These are phyloP conservation scores for Strongylocentrotus purpuratus DNA, from an alignment of 35 echinoderm and acorn worm genomes.

Conservation along the genomic window DNA sequence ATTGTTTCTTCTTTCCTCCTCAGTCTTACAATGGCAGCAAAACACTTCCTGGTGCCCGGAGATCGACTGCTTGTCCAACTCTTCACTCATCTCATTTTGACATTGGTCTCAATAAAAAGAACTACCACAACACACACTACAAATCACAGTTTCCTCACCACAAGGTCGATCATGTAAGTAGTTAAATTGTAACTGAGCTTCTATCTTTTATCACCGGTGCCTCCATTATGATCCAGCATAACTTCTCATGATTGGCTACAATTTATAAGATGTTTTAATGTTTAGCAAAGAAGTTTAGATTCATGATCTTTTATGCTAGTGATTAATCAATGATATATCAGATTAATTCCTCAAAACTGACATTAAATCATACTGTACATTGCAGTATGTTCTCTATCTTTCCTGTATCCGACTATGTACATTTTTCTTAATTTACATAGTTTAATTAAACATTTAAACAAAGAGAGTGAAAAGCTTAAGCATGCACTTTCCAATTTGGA, in stretches of 20 bases:
- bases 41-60: constrained; percentile 52
- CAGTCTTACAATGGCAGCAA: constrained; percentile 77
- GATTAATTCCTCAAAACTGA: too few relatives aligned
- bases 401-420: too few relatives aligned
- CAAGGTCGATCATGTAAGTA: constrained; percentile 77
- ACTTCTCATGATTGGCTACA: not conserved
- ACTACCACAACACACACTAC: constrained; percentile 65
- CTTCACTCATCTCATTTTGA: constrained; percentile 95
- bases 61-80: constrained; percentile 70
- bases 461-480: too few relatives aligned
- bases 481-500: too few relatives aligned
- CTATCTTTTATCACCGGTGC: not conserved
- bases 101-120: constrained; percentile 70
- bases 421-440: too few relatives aligned
- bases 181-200: not conserved
- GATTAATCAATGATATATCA: too few relatives aligned
- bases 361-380: too few relatives aligned
- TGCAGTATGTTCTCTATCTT: too few relatives aligned
- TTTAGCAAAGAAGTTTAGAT: not conserved
- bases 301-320: too few relatives aligned
- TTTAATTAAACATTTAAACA: too few relatives aligned
- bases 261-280: not conserved
- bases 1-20: constrained; percentile 12
- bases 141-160: constrained; percentile 56
- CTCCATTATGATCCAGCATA: not conserved